Base-by-base conservation (phyloP, 2,113 vertebrate species). In the Dromiciops gliroides region DNA sequence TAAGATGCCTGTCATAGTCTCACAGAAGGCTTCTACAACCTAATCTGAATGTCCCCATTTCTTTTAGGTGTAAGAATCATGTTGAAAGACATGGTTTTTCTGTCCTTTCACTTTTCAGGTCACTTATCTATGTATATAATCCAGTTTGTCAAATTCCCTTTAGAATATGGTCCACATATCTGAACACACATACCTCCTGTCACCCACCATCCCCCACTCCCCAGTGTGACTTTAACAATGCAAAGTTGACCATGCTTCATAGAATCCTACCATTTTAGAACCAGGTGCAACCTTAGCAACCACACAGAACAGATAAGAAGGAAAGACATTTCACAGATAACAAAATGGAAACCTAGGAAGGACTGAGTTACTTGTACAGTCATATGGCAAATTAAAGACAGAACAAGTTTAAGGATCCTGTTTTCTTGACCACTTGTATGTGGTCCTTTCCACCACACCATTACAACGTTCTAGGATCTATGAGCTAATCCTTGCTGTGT, bases 361-460 rank as follows among this genome's bases (percentile, higher is more conserved):
- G 93, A 75, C 90, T 60, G 89, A 96, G 94, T 92, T 49, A 92
- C 51, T 75, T 95, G 48, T 52, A 88, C 88, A 49, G 31, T 92
- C 60, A 49, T n/a, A n/a, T n/a, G n/a, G n/a, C n/a, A 75, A 37
- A 75, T 75, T 75, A 49, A 90, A 94, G 37, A 49, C 53, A 67
- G 31, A 95, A 89, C 6, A 83, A n/a, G 25, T 48, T 60, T 2
- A 0, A 89, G 96, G 53, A 75, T 2, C 26, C 9, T 83, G 51
- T 25, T 23, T 92, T 83, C 47, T 83, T 31, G 0, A 14, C 83
- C 94, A 89, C 92, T 37, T 51, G 8, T 31, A 26, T 48, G 51
- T n/a, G 12, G 3, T 2, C 90, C 56, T 96, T 75, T 1, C 89
- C 1, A 95, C 23, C 37, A 52, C 37, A n/a, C 37, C 37, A 75